Base-by-base conservation (phyloP, 2,888 invertebrate genomes). In the Caenorhabditis parvicauda region DNA sequence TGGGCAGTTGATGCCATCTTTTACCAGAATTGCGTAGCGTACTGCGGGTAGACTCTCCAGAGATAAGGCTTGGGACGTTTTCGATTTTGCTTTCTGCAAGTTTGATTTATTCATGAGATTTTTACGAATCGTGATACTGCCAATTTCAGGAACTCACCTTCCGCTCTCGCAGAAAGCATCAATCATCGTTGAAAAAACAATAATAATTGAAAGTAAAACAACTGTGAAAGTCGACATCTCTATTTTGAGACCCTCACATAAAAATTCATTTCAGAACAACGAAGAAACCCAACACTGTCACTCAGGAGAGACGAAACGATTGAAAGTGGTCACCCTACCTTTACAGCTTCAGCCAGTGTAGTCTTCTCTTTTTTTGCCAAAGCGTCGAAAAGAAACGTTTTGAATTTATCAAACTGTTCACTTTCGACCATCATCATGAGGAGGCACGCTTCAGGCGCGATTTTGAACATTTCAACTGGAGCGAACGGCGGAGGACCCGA, bases 1-100 rank as follows among this genome's bases (percentile, higher is more conserved):
- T 1, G 48, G 55, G 38, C 38, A 46, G 17, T 66, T 59, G 9
- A 50, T 48, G 35, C 58, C 54, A 0, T 45, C 4, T 0, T 49
- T 28, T 0, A 64, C 54, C 21, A 66, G 42, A 21, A 68, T 65
- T 4, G 75, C 67, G 75, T 76, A 77, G 44, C 78, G 69, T 48
- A 64, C 70, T 43, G 61, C 68, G 1, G 64, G 51, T n/a, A 79
- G 43, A n/a, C 74, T 55, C 5, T 67, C 63, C 3, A 74, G 39
- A 4, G 65, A 60, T 19, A 79, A 35, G 6, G 67, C 52, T 42
- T 67, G 61, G 1, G 75, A 70, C 6, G 63, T 56, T 41, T 77
- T 79, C 5, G 70, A 59, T 5, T 66, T 41, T 2, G 79, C 75
- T 46, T 76, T 77, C 70, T 76, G 41, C 24, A 72, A 51, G 19